Percentiles rank a stretch among this genome's conserved stretches.
Evolutionary conservation across 1,140 invertebrate genomes (phyloP).

Genomic region (Platyura marginata): DNA sequence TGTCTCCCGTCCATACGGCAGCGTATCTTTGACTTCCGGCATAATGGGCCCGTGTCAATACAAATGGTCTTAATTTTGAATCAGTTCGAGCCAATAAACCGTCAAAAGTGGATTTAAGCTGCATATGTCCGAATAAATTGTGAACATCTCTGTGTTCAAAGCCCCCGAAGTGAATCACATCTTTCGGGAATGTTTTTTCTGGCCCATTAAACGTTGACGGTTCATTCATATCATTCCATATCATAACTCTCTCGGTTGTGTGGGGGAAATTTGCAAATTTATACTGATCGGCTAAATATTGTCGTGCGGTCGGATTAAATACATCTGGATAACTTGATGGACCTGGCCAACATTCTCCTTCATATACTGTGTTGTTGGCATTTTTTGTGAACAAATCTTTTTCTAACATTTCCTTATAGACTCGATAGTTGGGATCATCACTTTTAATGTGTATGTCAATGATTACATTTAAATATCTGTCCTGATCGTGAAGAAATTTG

Average conservation of each 20-base stretch:
- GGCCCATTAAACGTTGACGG: conserved; percentile 97
- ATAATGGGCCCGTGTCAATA: conserved; percentile 79
- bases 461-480: conserved; percentile 86
- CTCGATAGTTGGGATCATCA: conserved; percentile 69
- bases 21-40: conserved; percentile 80
- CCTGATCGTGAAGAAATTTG: conserved; percentile 73
- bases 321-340: conserved; percentile 91
- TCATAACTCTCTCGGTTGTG: conserved; percentile 68
- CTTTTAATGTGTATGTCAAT: conserved; percentile 98
- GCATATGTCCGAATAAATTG: conserved; percentile 76
- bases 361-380: conserved; percentile 18
- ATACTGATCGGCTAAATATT: conserved; percentile 76
- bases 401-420: conserved; percentile 31
- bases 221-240: conserved; percentile 99
- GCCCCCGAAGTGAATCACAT: conserved; percentile 64
- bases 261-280: conserved; percentile 64
- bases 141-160: conserved; percentile 92
- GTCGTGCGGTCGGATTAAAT: conserved; percentile 67
- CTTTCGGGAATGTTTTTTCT: conserved; percentile 88
- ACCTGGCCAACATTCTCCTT: conserved; percentile 58
- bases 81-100: conserved; percentile 57
- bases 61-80: conserved; percentile 64
- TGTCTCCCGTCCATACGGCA: conserved; percentile 97
- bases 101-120: conserved; percentile 51
- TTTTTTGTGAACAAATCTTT: background rate